Conservation (phyloP, 1,140 invertebrate species). For the Leptoteleia sp. region DNA sequence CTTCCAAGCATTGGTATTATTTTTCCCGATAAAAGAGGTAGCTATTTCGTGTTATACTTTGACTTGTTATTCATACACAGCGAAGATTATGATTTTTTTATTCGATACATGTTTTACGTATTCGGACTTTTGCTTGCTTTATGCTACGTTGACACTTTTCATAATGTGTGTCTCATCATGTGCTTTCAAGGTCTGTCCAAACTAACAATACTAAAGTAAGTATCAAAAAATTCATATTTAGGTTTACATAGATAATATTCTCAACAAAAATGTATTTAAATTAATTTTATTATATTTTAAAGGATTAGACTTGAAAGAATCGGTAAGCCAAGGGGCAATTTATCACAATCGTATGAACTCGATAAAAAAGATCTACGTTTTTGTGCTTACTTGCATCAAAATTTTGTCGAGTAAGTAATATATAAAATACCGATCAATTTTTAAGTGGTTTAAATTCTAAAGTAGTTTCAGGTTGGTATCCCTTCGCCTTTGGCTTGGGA, state of each 20-base stretch:
- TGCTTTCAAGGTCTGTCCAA: background rate
- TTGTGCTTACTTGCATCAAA: constrained; percentile 1
- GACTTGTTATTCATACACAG: background rate
- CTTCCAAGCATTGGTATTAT: background rate
- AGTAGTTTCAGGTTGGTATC: too few relatives aligned
- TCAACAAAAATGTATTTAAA: background rate
- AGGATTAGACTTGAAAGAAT: background rate
- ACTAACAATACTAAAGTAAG: constrained; percentile 11
- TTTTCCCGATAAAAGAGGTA: background rate
- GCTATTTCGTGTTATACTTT: background rate
- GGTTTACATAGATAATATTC: too few relatives aligned
- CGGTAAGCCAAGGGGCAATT: background rate
- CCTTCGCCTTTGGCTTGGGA: too few relatives aligned
- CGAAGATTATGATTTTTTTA: background rate
- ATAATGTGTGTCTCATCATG: background rate
- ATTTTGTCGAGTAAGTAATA: constrained; percentile 1
- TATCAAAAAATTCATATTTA: background rate
- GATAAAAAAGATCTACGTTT: background rate
- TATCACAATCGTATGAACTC: background rate
- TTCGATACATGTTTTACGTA: background rate
- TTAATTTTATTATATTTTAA: background rate
- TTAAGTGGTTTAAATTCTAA: too few relatives aligned
- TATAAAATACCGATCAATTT: too few relatives aligned
- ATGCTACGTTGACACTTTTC: background rate
- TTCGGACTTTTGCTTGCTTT: background rate